Evolutionary conservation across 2,888 invertebrate genomes (phyloP).

Genomic region (Microctonus aethiopoides): DNA sequence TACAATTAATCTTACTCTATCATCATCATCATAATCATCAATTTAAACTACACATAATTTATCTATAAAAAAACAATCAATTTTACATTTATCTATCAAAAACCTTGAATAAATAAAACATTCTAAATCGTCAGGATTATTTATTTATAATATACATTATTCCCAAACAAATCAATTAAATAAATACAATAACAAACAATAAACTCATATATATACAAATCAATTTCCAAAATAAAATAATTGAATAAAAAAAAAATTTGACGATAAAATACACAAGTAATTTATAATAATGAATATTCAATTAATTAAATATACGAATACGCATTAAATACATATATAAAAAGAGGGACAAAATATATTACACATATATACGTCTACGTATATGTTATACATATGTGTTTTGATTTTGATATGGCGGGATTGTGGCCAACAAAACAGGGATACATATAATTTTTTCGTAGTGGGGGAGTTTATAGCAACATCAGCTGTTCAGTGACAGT

Average conservation of each 20-base stretch:
- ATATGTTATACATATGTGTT: background rate
- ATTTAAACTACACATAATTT: background rate
- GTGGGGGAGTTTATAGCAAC: slow-evolving; percentile 37
- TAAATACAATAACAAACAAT: background rate
- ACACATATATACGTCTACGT: no score
- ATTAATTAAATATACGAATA: no score
- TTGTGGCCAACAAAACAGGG: slow-evolving; percentile 22
- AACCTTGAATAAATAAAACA: background rate
- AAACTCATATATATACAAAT: no score
- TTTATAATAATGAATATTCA: no score
- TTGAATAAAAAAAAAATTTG: no score
- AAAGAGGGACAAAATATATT: no score
- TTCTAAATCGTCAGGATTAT: background rate
- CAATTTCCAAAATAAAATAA: no score
- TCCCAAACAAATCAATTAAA: background rate
- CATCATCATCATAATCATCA: background rate
- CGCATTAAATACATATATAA: no score
- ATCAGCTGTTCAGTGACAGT: slow-evolving; percentile 66
- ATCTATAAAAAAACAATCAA: background rate
- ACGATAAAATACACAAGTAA: no score
- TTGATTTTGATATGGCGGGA: slow-evolving; percentile 7
- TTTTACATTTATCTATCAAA: background rate
- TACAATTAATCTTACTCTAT: no score
- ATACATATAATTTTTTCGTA: background rate
- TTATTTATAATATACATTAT: background rate